Conservation (phyloP, 2,113 vertebrate genomes). For the Pelvicachromis taeniatus region DNA sequence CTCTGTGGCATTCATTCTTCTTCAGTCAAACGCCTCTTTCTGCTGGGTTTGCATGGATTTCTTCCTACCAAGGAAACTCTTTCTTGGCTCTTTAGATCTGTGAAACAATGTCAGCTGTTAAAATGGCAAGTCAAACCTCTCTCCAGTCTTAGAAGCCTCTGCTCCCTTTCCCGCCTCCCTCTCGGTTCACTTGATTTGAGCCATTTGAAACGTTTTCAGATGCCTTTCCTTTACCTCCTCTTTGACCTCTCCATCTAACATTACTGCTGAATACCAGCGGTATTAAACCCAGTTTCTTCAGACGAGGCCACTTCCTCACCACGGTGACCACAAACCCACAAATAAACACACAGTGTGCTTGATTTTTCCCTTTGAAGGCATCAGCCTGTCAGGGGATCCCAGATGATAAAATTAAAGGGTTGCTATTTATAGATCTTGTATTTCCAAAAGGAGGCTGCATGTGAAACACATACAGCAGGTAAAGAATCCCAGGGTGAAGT, state of each 20-base stretch:
- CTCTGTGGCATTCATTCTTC: conserved; percentile 53
- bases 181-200: not conserved
- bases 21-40: conserved; percentile 48
- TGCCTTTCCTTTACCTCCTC: conserved; percentile 4
- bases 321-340: conserved; percentile 42
- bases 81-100: not conserved
- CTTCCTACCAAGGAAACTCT: conserved; percentile 19
- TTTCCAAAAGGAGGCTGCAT: not conserved
- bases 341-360: conserved; percentile 40
- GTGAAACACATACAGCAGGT: conserved; percentile 14
- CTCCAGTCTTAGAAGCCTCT: not conserved
- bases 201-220: not conserved
- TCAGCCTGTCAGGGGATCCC: conserved; percentile 8
- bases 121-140: conserved; percentile 35
- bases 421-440: conserved; percentile 27
- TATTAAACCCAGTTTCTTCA: conserved; percentile 54
- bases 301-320: conserved; percentile 59
- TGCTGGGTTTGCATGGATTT: conserved; percentile 24
- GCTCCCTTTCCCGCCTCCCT: not conserved
- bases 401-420: conserved; percentile 26
- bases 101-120: conserved; percentile 51
- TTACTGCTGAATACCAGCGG: conserved; percentile 50
- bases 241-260: conserved; percentile 8
- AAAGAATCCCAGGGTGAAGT: not conserved
- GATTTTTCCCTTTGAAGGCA: conserved; percentile 17